phyloP scores from a whole-genome alignment of 2,888 invertebrate genomes.

The Drosophila stalkeri region DNA sequence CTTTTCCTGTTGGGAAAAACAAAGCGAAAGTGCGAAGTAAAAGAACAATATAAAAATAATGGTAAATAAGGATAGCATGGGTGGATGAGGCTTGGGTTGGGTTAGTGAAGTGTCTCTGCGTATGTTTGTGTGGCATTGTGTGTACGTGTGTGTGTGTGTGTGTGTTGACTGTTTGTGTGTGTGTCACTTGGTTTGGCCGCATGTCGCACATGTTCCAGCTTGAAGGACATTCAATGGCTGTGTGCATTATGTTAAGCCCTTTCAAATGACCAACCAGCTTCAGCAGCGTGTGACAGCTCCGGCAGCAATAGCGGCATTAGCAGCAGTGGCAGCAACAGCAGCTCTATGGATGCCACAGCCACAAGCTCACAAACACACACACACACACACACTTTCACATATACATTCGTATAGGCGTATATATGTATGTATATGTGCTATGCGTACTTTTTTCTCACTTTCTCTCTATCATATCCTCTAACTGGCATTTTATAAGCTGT shows the following conservation, averaged over 20 bases:
- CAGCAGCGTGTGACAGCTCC: constrained; percentile 52
- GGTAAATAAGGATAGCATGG: constrained; percentile 8
- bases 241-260: constrained; percentile 75
- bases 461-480: constrained; percentile 42
- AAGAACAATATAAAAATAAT: constrained; percentile 40
- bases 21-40: constrained; percentile 41
- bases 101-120: constrained; percentile 18
- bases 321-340: constrained; percentile 18
- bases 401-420: neutral
- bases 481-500: constrained; percentile 34
- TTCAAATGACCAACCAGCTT: constrained; percentile 72
- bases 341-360: constrained; percentile 35
- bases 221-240: constrained; percentile 70
- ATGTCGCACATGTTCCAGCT: constrained; percentile 64
- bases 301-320: constrained; percentile 12
- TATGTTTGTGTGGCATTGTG: constrained; percentile 1
- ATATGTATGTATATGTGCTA: neutral
- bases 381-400: constrained; percentile 4
- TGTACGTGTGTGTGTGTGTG: constrained; percentile 11
- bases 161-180: constrained; percentile 47
- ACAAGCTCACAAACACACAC: constrained; percentile 23
- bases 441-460: constrained; percentile 12
- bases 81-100: neutral
- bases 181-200: constrained; percentile 44
- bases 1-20: constrained; percentile 50